Evolutionary conservation across 2,113 vertebrate species (phyloP).

Genomic region (Oxyruncus cristatus): DNA sequence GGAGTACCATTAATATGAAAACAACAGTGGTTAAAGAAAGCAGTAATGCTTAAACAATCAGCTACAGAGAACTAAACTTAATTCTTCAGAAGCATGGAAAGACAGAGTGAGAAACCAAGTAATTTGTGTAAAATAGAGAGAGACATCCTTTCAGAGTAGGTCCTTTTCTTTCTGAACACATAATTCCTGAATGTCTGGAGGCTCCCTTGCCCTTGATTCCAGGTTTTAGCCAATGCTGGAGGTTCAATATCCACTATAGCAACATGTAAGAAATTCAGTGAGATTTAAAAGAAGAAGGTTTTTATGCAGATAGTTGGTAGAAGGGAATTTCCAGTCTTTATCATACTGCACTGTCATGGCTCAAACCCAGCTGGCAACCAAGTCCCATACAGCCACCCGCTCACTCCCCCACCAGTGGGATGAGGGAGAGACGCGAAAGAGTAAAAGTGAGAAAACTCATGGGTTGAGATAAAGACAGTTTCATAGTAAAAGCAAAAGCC

Average conservation of each 20-base stretch:
- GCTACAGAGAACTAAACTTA: not conserved
- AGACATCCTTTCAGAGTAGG: not conserved
- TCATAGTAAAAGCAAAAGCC: not conserved
- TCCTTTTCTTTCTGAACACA: not conserved
- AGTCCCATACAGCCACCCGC: not conserved
- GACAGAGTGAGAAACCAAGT: not conserved
- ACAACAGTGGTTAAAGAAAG: not conserved
- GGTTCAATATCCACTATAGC: not conserved
- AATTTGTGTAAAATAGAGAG: not conserved
- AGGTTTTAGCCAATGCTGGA: not conserved
- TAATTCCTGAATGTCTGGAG: not conserved
- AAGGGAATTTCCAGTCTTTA: not conserved
- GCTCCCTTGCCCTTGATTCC: not conserved
- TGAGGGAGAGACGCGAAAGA: not conserved
- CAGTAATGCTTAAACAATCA: not conserved
- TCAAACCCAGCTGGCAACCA: not conserved
- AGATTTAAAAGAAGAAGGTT: not conserved
- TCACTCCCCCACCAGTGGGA: accelerated
- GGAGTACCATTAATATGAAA: not conserved
- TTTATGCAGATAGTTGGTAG: not conserved
- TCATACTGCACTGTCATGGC: too few species aligned
- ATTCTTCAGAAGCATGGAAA: not conserved
- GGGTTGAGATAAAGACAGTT: not conserved
- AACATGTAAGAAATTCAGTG: not conserved
- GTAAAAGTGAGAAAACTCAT: not conserved